These are phyloP conservation scores for Tachyglossus aculeatus DNA, from an alignment of 2,797 vertebrate species.

Conservation along the genomic window DNA sequence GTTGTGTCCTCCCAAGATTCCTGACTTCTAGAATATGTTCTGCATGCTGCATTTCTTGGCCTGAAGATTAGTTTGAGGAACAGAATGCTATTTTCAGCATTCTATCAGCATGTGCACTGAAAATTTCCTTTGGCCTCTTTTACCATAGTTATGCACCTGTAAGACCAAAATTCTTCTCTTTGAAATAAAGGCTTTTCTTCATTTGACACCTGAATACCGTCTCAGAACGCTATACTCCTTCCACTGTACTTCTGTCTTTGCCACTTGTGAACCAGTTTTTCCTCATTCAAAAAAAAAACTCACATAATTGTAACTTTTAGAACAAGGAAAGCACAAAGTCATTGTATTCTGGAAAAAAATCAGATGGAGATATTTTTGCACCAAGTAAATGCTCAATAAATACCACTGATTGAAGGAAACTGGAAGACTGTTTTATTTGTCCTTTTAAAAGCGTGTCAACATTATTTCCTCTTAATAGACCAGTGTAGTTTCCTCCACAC, in stretches of 20 bases:
- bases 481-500: too few species aligned
- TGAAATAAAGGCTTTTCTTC: not conserved
- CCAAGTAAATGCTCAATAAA: not conserved
- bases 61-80: not conserved
- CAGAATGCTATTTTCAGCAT: not conserved
- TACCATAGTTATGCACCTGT: not conserved
- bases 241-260: slow-evolving; percentile 31
- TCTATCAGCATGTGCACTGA: not conserved
- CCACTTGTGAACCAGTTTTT: slow-evolving; percentile 21
- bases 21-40: slow-evolving; percentile 63
- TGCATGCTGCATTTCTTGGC: slow-evolving; percentile 56
- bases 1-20: slow-evolving; percentile 70
- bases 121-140: not conserved
- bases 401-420: not conserved
- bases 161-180: not conserved
- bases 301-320: slow-evolving; percentile 21
- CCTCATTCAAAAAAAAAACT: not conserved
- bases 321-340: slow-evolving; percentile 13
- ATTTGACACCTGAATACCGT: not conserved
- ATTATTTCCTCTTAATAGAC: not conserved
- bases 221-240: slow-evolving; percentile 52
- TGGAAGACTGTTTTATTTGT: not conserved
- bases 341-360: slow-evolving; percentile 1
- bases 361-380: too few species aligned
- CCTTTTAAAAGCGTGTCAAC: slow-evolving; percentile 8